A percentile compares a stretch with the other conserved stretches of the same genome.
Conservation (phyloP, 2,113 vertebrate genomes). For the Hyperopisus bebe region DNA sequence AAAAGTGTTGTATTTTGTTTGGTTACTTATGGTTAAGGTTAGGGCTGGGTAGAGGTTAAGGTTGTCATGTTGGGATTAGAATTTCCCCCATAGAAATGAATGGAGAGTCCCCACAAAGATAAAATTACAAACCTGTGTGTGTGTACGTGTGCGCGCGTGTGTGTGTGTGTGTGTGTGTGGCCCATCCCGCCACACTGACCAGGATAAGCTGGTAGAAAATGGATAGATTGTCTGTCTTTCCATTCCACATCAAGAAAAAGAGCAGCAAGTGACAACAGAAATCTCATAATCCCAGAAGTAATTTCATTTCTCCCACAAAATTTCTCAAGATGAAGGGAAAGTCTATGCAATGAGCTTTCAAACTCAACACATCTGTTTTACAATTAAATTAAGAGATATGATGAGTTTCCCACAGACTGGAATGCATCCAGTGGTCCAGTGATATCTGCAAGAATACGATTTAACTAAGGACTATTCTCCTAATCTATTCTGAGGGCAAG, state of each 20-base stretch:
- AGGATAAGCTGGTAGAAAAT: neutral
- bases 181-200: neutral
- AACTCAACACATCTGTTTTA: neutral
- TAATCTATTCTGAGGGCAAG: neutral
- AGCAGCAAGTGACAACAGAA: neutral
- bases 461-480: neutral
- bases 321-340: neutral
- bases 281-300: neutral
- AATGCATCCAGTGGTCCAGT: too few relatives aligned
- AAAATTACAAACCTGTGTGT: too few relatives aligned
- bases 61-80: too few relatives aligned
- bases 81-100: too few relatives aligned
- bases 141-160: too few relatives aligned
- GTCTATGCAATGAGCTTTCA: neutral
- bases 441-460: neutral
- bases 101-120: too few relatives aligned
- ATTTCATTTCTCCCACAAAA: neutral
- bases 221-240: neutral
- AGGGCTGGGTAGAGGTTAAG: too few relatives aligned
- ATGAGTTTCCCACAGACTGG: neutral
- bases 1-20: too few relatives aligned
- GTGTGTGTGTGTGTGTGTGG: neutral
- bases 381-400: neutral
- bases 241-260: neutral
- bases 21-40: too few relatives aligned